Conservation (phyloP, 2,888 invertebrate genomes). For the Dasysyrphus tricinctus region DNA sequence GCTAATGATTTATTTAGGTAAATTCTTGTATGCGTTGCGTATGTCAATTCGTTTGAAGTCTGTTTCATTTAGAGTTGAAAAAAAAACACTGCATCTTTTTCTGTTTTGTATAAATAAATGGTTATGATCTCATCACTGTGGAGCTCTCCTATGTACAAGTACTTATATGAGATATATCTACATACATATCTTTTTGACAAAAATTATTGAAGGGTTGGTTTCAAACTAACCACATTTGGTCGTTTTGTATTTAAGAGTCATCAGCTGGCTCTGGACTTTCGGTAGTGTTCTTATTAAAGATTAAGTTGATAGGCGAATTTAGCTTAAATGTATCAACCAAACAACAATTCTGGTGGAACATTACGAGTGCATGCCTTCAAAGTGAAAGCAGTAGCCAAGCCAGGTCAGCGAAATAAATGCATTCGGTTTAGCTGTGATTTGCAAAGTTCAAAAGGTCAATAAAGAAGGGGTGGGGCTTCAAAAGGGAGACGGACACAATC, state of each 20-base stretch:
- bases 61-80: constrained; percentile 24
- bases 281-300: neutral
- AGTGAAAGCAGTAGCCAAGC: neutral
- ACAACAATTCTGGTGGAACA: neutral
- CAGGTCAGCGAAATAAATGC: neutral
- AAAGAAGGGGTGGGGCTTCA: no score
- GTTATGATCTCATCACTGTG: constrained; percentile 68
- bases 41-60: constrained; percentile 41
- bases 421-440: neutral
- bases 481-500: no score
- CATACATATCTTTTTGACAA: neutral
- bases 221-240: neutral
- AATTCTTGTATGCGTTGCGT: constrained; percentile 32
- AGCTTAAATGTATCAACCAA: neutral
- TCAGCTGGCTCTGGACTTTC: neutral
- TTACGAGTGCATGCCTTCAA: neutral
- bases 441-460: neutral
- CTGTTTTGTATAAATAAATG: constrained; percentile 52
- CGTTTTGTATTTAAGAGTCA: neutral
- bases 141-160: no score
- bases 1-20: constrained; percentile 27
- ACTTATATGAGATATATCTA: neutral
- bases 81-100: constrained; percentile 48
- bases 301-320: neutral
- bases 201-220: constrained; percentile 1